phyloP scores from a whole-genome alignment of 1,140 invertebrate genomes.

The Tachypleus tridentatus region DNA sequence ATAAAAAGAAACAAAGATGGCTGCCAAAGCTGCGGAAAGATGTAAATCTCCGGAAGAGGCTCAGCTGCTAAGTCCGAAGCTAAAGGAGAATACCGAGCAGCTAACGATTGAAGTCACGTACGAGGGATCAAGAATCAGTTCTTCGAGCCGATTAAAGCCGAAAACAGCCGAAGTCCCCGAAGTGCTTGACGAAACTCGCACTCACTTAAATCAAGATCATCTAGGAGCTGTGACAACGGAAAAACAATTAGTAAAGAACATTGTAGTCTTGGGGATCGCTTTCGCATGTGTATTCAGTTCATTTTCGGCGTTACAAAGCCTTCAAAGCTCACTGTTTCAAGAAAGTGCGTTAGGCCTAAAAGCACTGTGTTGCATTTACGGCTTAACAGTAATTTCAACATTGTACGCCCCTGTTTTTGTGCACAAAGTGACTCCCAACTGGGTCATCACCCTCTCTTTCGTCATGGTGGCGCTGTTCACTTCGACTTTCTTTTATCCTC shows the following conservation, averaged over 20 bases:
- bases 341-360: constrained; percentile 17
- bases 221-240: constrained; percentile 4
- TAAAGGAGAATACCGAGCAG: too few species aligned
- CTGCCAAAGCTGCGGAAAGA: too few species aligned
- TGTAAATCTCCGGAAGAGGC: too few species aligned
- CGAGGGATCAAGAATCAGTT: too few species aligned
- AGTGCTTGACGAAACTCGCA: too few species aligned
- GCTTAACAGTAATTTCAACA: constrained; percentile 19
- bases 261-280: constrained; percentile 19
- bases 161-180: too few species aligned
- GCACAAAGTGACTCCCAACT: constrained; percentile 19
- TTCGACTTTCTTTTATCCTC: constrained; percentile 22
- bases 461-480: constrained; percentile 22
- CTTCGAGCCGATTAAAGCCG: too few species aligned
- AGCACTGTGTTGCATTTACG: constrained; percentile 15
- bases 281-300: constrained; percentile 21
- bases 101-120: too few species aligned
- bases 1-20: too few species aligned
- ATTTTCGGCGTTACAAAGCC: constrained; percentile 16
- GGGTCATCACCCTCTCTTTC: constrained; percentile 19
- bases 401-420: constrained; percentile 23
- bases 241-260: constrained; percentile 17
- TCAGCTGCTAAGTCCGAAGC: too few species aligned
- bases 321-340: constrained; percentile 22
- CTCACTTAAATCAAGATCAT: too few species aligned